Conservation (phyloP, 1,140 invertebrate species). For the Dendrolimus kikuchii region DNA sequence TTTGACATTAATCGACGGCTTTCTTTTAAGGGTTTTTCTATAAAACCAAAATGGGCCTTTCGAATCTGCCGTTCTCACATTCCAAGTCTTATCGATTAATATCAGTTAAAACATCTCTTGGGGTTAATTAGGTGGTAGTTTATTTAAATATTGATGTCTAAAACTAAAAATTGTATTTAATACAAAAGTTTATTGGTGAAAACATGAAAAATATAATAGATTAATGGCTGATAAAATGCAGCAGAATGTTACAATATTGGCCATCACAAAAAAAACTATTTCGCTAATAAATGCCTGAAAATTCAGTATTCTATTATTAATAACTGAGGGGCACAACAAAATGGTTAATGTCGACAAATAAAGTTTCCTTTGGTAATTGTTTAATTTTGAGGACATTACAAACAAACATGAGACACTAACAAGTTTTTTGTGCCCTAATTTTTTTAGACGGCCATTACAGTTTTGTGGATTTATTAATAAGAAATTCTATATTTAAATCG, state of each 20-base stretch:
- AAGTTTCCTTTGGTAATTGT: slow-evolving; percentile 59
- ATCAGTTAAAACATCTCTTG: slow-evolving; percentile 41
- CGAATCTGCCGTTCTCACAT: too few relatives aligned
- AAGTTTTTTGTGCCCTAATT: slow-evolving; percentile 68
- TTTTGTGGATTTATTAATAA: slow-evolving; percentile 43
- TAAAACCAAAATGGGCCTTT: too few relatives aligned
- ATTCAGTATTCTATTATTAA: slow-evolving; percentile 61
- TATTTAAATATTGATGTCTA: slow-evolving; percentile 69
- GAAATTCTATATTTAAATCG: slow-evolving; percentile 48
- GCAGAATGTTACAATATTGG: slow-evolving; percentile 71
- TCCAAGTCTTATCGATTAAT: too few relatives aligned
- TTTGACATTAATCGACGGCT: too few relatives aligned
- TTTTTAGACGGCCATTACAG: slow-evolving; percentile 62
- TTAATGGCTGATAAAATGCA: slow-evolving; percentile 73
- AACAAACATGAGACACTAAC: slow-evolving; percentile 67
- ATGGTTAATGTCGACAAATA: slow-evolving; percentile 63
- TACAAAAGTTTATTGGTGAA: slow-evolving; percentile 73
- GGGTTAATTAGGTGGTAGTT: slow-evolving; percentile 66
- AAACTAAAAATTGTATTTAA: slow-evolving; percentile 73
- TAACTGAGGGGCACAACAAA: slow-evolving; percentile 66
- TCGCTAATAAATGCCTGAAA: slow-evolving; percentile 71
- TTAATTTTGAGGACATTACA: slow-evolving; percentile 56
- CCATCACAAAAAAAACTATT: slow-evolving; percentile 64
- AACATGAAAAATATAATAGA: slow-evolving; percentile 73
- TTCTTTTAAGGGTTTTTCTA: too few relatives aligned